Evolutionary conservation across 2,113 vertebrate genomes (phyloP).

Genomic region (Thalassarche chlororhynchos): DNA sequence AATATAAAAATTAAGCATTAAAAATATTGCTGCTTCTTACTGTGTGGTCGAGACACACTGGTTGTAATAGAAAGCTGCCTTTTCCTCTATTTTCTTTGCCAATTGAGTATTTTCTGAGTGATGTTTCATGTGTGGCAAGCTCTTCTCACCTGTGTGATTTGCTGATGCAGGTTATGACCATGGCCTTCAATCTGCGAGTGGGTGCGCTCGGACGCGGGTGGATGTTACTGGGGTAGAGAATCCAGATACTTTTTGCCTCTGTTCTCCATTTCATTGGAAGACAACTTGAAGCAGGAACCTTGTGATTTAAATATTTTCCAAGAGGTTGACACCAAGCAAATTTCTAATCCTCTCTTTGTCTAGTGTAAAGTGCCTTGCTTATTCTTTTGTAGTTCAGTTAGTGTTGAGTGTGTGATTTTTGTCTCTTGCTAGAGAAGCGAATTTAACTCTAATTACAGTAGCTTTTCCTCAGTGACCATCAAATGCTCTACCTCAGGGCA

Average conservation of each 20-base stretch:
- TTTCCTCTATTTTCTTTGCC: neutral
- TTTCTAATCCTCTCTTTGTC: neutral
- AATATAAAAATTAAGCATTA: neutral
- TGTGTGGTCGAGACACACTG: fast-evolving
- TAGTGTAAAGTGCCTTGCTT: neutral
- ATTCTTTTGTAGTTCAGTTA: neutral
- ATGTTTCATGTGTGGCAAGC: too few relatives aligned
- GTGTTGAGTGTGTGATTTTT: neutral
- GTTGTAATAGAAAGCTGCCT: neutral
- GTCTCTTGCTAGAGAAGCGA: neutral
- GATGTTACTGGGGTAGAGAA: too few relatives aligned
- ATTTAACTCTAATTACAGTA: neutral
- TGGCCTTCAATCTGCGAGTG: neutral
- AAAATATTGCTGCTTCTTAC: neutral
- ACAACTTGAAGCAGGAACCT: neutral
- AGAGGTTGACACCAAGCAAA: neutral
- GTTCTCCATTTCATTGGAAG: neutral
- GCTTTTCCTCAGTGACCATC: neutral
- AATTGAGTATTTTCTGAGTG: neutral
- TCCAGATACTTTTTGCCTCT: neutral
- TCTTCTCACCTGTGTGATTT: too few relatives aligned
- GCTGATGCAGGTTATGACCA: neutral
- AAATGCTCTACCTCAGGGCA: neutral
- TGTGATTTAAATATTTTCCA: neutral
- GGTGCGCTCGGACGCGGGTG: neutral